Evolutionary conservation across 2,113 vertebrate species (phyloP).

Genomic region (Osmerus eperlanus): DNA sequence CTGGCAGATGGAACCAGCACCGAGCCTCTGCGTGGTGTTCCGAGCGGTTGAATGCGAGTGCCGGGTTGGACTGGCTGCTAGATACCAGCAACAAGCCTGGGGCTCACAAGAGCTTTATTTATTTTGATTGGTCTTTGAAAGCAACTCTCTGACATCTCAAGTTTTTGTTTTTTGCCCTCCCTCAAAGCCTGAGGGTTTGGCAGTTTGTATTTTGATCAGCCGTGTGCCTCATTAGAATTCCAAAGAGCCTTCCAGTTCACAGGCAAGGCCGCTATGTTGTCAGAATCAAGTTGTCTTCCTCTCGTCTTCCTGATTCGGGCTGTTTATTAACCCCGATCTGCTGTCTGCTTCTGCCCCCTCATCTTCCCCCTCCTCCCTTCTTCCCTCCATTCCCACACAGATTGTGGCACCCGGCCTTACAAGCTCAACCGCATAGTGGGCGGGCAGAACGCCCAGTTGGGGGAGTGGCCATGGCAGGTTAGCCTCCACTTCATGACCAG

Average conservation of each 20-base stretch:
- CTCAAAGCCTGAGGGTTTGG: slow-evolving; percentile 53
- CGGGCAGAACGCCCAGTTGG: slow-evolving; percentile 69
- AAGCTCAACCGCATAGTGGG: slow-evolving; percentile 77
- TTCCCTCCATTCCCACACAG: slow-evolving; percentile 45
- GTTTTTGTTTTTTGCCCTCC: slow-evolving; percentile 36
- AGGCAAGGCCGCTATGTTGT: slow-evolving; percentile 26
- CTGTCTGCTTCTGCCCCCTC: not conserved
- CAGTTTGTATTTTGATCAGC: slow-evolving; percentile 34
- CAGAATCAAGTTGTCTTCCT: slow-evolving; percentile 31
- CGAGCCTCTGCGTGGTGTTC: slow-evolving; percentile 50
- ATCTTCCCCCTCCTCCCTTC: not conserved
- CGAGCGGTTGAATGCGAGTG: not conserved
- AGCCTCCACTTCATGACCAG: slow-evolving; percentile 67
- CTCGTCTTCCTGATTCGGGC: slow-evolving; percentile 1
- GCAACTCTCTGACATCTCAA: slow-evolving; percentile 51
- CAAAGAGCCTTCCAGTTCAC: slow-evolving; percentile 25
- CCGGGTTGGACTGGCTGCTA: slow-evolving; percentile 32
- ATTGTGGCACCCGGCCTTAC: slow-evolving; percentile 71
- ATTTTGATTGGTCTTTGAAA: slow-evolving; percentile 58
- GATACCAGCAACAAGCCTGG: slow-evolving; percentile 47
- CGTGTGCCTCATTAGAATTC: slow-evolving; percentile 46
- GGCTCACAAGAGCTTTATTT: slow-evolving; percentile 45
- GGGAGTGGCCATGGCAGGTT: slow-evolving; percentile 82
- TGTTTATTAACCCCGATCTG: slow-evolving; percentile 2
- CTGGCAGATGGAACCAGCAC: slow-evolving; percentile 30